Conservation (phyloP, 1,140 invertebrate genomes). For the Eriosoma lanigerum region DNA sequence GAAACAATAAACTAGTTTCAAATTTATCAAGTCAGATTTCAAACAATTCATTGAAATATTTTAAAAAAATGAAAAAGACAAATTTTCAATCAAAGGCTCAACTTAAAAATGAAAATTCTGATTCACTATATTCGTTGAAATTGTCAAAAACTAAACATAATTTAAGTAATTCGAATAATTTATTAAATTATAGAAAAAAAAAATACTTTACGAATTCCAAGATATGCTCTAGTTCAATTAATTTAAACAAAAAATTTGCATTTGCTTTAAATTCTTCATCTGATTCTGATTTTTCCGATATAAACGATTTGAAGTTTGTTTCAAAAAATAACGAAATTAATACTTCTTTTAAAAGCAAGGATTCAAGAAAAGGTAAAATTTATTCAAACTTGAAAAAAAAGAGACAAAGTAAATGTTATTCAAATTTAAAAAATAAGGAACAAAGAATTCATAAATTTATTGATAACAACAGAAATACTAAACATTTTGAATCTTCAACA, state of each 20-base stretch:
- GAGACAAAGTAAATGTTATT: not conserved
- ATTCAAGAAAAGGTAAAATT: not conserved
- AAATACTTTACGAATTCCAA: not conserved
- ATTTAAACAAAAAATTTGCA: conserved; percentile 22
- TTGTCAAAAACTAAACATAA: not conserved
- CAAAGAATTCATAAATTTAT: not conserved
- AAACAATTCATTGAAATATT: conserved; percentile 4
- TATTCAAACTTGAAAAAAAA: not conserved
- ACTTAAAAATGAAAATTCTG: not conserved
- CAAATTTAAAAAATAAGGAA: not conserved
- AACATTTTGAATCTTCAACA: not conserved
- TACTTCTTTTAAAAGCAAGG: not conserved
- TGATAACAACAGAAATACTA: not conserved
- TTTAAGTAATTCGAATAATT: not conserved
- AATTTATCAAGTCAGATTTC: not conserved
- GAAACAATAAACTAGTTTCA: not conserved
- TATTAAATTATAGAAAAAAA: not conserved
- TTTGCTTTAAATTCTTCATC: conserved; percentile 1
- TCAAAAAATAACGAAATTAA: not conserved
- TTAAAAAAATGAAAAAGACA: conserved; percentile 30
- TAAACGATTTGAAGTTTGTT: conserved; percentile 7
- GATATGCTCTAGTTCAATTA: not conserved
- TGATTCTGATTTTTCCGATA: conserved; percentile 31
- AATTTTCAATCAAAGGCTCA: not conserved
- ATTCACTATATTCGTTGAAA: not conserved